Percentiles rank a stretch among this genome's conserved stretches.
Evolutionary conservation across 2,888 invertebrate genomes (phyloP).

Genomic region (Patella caerulea): DNA sequence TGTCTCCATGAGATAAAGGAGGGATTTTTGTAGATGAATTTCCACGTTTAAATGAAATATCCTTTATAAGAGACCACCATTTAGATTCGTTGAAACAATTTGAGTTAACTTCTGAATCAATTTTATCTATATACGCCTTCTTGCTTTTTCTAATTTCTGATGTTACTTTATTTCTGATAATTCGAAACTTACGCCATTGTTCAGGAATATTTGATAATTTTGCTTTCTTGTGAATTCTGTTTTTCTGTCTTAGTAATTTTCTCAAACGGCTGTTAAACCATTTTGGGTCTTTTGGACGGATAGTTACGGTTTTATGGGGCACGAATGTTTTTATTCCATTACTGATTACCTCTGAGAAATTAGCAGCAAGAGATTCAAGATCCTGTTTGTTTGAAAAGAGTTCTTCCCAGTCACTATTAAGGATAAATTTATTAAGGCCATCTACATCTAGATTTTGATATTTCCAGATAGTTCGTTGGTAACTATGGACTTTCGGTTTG

Average conservation of each 20-base stretch:
- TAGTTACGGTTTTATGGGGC: not conserved
- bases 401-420: not conserved
- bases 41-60: not conserved
- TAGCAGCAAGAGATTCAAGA: too few relatives aligned
- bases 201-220: not conserved
- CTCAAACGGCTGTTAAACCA: too few relatives aligned
- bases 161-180: not conserved
- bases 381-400: too few relatives aligned
- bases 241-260: too few relatives aligned
- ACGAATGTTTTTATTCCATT: not conserved
- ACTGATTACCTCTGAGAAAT: too few relatives aligned
- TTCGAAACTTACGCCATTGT: not conserved
- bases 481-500: not conserved
- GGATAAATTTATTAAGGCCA: constrained; percentile 1
- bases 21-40: constrained; percentile 2
- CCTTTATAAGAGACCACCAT: not conserved
- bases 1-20: not conserved
- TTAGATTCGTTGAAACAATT: not conserved
- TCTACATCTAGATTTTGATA: not conserved
- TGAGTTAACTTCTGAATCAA: too few relatives aligned
- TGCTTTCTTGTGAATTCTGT: not conserved
- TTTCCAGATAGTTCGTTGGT: not conserved
- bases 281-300: too few relatives aligned
- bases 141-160: not conserved
- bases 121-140: not conserved